These are phyloP conservation scores for Monodelphis domestica DNA, from an alignment of 2,797 vertebrate species.

Conservation along the genomic window DNA sequence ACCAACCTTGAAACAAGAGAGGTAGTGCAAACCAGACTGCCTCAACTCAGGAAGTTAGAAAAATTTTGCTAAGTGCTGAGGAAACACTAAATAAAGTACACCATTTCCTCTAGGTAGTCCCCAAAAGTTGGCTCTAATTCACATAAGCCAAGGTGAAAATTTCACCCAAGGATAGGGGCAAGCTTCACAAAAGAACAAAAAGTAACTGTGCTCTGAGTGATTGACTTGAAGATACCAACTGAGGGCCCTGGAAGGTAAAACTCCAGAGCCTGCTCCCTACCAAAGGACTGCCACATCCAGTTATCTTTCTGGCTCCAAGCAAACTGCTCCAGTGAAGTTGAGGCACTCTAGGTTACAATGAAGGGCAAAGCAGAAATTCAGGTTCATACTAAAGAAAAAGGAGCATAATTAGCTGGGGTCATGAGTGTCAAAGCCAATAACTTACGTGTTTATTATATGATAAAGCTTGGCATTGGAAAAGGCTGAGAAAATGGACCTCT, in stretches of 20 bases:
- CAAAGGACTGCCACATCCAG: background rate
- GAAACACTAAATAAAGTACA: background rate
- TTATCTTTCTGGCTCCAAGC: background rate
- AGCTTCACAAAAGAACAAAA: background rate
- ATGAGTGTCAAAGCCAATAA: background rate
- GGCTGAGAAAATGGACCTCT: background rate
- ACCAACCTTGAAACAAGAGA: background rate
- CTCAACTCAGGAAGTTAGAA: background rate
- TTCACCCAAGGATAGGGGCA: background rate
- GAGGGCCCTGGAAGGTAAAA: background rate
- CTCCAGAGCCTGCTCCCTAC: background rate
- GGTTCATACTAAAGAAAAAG: background rate
- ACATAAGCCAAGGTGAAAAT: background rate
- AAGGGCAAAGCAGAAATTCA: background rate
- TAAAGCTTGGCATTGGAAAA: background rate
- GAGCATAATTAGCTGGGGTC: background rate
- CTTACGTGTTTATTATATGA: background rate
- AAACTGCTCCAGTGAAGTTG: background rate
- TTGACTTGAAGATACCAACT: background rate
- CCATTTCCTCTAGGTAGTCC: background rate
- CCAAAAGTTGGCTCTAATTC: background rate
- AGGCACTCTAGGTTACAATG: background rate
- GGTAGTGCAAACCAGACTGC: background rate
- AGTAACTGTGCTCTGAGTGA: background rate
- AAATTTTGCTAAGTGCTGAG: background rate